Percentiles rank a stretch among this genome's conserved stretches.
phyloP scores from a whole-genome alignment of 1,140 invertebrate genomes.

The Daktulosphaira vitifoliae region DNA sequence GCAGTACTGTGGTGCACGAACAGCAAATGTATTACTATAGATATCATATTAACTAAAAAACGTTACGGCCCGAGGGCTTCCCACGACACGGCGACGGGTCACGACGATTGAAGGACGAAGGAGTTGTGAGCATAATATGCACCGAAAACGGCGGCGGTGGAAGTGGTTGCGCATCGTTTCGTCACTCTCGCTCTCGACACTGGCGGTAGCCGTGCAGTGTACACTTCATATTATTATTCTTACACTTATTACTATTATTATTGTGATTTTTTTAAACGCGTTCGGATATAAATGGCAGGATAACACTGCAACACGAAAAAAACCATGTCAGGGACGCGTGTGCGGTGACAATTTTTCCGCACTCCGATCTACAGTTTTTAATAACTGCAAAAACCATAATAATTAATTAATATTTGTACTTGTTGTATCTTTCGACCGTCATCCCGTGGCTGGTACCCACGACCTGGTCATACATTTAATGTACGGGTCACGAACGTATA shows the following conservation, averaged over 20 bases:
- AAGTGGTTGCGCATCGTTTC: constrained; percentile 23
- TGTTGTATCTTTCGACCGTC: too few species aligned
- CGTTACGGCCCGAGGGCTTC: constrained; percentile 32
- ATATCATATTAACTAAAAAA: constrained; percentile 29
- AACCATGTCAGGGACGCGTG: constrained; percentile 27
- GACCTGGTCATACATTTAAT: too few species aligned
- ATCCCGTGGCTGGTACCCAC: neutral
- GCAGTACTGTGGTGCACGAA: neutral
- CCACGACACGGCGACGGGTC: constrained; percentile 31
- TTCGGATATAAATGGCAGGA: too few species aligned
- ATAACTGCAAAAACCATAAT: too few species aligned
- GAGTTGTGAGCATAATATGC: neutral
- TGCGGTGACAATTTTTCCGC: neutral
- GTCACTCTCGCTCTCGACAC: constrained; percentile 1
- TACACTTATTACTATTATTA: too few species aligned
- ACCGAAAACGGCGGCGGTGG: neutral
- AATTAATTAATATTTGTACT: too few species aligned
- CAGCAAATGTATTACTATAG: neutral
- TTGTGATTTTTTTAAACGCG: too few species aligned
- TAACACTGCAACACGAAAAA: too few species aligned
- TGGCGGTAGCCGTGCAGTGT: too few species aligned
- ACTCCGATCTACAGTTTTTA: too few species aligned
- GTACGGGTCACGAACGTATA: constrained; percentile 1
- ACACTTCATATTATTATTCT: neutral
- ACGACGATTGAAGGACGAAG: constrained; percentile 25